A percentile compares a stretch with the other conserved stretches of the same genome.
phyloP scores from a whole-genome alignment of 1,140 invertebrate genomes.

The Procambarus virginalis region DNA sequence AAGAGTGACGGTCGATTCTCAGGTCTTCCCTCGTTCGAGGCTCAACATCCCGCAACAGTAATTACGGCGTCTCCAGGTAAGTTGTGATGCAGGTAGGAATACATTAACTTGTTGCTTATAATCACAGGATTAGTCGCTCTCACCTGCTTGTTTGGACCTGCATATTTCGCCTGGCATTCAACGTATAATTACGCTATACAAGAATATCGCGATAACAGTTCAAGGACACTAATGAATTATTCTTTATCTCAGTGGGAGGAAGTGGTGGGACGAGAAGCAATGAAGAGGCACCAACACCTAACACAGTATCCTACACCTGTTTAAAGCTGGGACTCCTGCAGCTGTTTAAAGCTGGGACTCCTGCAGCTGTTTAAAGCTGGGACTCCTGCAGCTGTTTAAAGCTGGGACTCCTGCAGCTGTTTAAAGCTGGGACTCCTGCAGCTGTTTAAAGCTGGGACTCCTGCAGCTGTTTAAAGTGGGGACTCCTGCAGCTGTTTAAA shows the following conservation, averaged over 20 bases:
- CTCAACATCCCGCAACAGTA: not conserved
- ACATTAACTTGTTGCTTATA: slow-evolving; percentile 25
- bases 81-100: not conserved
- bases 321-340: too few relatives aligned
- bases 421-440: too few relatives aligned
- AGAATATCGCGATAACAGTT: not conserved
- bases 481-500: too few relatives aligned
- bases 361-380: too few relatives aligned
- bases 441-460: too few relatives aligned
- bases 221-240: not conserved
- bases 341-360: too few relatives aligned
- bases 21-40: not conserved
- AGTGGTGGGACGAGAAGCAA: not conserved
- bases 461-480: too few relatives aligned
- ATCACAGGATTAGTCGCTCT: not conserved
- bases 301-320: not conserved
- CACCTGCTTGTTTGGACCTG: not conserved
- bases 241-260: not conserved
- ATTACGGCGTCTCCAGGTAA: not conserved
- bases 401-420: too few relatives aligned
- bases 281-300: too few relatives aligned
- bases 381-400: too few relatives aligned
- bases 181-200: slow-evolving; percentile 13
- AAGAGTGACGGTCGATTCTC: not conserved
- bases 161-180: slow-evolving; percentile 9